phyloP scores from a whole-genome alignment of 2,888 invertebrate genomes.

The Linhomoeus sp. region DNA sequence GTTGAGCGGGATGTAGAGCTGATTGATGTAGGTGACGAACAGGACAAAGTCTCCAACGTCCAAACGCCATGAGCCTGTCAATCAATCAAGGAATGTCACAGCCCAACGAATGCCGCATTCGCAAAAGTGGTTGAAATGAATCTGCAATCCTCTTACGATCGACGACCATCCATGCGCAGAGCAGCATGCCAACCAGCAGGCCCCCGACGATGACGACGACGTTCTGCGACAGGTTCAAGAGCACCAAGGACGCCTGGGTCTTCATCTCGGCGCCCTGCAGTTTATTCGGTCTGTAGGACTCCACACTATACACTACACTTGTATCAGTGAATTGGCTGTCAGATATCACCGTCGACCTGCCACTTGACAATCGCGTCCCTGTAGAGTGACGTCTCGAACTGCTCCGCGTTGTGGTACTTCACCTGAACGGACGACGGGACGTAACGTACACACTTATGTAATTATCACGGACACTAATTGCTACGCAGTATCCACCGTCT shows the following conservation, averaged over 20 bases:
- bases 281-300: too few relatives aligned
- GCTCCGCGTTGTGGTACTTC: slow-evolving; percentile 86
- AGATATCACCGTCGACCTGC: slow-evolving; percentile 16
- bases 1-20: slow-evolving; percentile 76
- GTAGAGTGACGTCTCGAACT: slow-evolving; percentile 72
- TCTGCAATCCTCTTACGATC: too few relatives aligned
- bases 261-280: slow-evolving; percentile 67
- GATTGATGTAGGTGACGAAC: slow-evolving; percentile 80
- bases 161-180: slow-evolving; percentile 70
- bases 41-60: slow-evolving; percentile 88
- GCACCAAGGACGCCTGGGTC: slow-evolving; percentile 56
- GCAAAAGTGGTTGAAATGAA: slow-evolving; percentile 18
- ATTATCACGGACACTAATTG: too few relatives aligned
- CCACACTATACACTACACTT: too few relatives aligned
- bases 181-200: slow-evolving; percentile 51
- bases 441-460: too few relatives aligned
- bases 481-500: slow-evolving; percentile 70
- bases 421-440: too few relatives aligned
- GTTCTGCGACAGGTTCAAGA: slow-evolving; percentile 74
- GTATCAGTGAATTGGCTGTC: slow-evolving; percentile 3
- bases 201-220: slow-evolving; percentile 67
- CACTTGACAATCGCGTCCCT: slow-evolving; percentile 50
- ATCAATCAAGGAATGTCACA: slow-evolving; percentile 4
- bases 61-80: slow-evolving; percentile 39
- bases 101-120: background rate